Conservation (phyloP, 2,797 vertebrate species). For the Poeciliopsis presidionis region DNA sequence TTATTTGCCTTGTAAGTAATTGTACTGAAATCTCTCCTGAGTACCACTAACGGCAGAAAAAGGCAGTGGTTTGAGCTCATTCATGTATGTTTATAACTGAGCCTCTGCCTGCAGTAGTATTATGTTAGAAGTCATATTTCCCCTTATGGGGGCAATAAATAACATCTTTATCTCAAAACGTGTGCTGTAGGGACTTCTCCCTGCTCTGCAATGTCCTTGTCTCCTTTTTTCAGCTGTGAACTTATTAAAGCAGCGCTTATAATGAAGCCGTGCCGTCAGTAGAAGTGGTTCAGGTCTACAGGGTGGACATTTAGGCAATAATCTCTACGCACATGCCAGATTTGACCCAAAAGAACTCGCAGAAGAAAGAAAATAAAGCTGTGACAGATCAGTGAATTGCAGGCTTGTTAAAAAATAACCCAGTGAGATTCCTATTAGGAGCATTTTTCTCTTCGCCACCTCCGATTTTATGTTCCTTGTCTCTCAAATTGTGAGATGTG, state of each 20-base stretch:
- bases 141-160: background rate
- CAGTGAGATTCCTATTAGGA: slow-evolving; percentile 46
- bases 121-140: background rate
- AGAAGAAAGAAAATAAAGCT: slow-evolving; percentile 43
- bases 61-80: background rate
- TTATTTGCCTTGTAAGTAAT: background rate
- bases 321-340: slow-evolving; percentile 48
- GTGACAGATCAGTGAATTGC: slow-evolving; percentile 52
- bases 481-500: slow-evolving; percentile 56
- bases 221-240: slow-evolving; percentile 48
- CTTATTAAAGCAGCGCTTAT: slow-evolving; percentile 63
- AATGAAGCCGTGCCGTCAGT: slow-evolving; percentile 49
- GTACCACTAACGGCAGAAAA: background rate
- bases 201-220: slow-evolving; percentile 27
- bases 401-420: slow-evolving; percentile 54
- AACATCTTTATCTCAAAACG: slow-evolving; percentile 11
- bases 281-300: slow-evolving; percentile 41
- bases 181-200: slow-evolving; percentile 56
- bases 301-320: slow-evolving; percentile 40
- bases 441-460: slow-evolving; percentile 55
- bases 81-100: background rate
- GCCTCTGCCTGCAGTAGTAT: background rate
- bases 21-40: background rate
- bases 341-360: slow-evolving; percentile 28
- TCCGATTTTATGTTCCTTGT: slow-evolving; percentile 49